Evolutionary conservation across 2,113 vertebrate genomes (phyloP).

Genomic region (Atractosteus spatula): DNA sequence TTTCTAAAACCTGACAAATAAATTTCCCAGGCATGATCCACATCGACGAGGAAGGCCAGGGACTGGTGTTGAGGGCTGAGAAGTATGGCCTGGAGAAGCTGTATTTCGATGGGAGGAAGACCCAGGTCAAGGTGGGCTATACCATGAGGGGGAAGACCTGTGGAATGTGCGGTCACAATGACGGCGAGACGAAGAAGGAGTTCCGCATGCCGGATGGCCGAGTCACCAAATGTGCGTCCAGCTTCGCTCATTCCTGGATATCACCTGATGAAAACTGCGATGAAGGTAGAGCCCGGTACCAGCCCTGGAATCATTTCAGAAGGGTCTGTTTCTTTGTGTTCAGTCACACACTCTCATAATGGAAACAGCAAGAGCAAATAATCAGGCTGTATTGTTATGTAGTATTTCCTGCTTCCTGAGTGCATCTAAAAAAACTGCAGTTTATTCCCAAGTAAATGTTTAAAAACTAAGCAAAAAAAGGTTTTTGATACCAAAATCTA

Average conservation of each 20-base stretch:
- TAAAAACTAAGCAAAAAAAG: no score
- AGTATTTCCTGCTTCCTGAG: no score
- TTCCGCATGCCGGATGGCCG: conserved; percentile 49
- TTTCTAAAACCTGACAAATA: no score
- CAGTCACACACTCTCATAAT: no score
- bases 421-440: no score
- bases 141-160: conserved; percentile 60
- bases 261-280: conserved; percentile 42
- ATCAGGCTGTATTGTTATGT: no score
- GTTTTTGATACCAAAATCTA: no score
- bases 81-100: conserved; percentile 9
- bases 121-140: conserved; percentile 41
- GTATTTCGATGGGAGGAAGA: conserved; percentile 17
- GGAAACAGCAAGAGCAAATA: no score
- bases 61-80: neutral
- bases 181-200: conserved; percentile 47
- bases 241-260: conserved; percentile 54
- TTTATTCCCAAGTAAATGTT: no score
- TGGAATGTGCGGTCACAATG: conserved; percentile 59
- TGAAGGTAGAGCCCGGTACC: conserved; percentile 27
- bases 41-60: neutral
- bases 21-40: neutral
- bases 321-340: no score
- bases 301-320: no score
- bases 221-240: conserved; percentile 36